Percentiles rank a stretch among this genome's conserved stretches.
phyloP scores from a whole-genome alignment of 2,888 invertebrate species.

The Drosophila neotestacea region DNA sequence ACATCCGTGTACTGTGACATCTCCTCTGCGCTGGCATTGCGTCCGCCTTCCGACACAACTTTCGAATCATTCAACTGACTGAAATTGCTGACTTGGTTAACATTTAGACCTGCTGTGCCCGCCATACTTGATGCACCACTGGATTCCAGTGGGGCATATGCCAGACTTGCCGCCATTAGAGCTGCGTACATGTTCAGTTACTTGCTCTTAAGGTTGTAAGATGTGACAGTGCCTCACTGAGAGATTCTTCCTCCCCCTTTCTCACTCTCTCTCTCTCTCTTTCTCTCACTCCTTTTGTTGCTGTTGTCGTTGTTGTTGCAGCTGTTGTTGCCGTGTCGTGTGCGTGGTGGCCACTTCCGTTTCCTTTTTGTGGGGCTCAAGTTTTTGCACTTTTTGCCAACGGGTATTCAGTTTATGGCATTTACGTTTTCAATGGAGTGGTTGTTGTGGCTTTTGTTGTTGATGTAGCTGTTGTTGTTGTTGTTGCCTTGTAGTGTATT shows the following conservation, averaged over 20 bases:
- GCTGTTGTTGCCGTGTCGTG: slow-evolving; percentile 18
- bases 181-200: slow-evolving; percentile 53
- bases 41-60: slow-evolving; percentile 2
- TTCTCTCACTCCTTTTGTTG: background rate
- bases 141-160: slow-evolving; percentile 57
- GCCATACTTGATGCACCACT: slow-evolving; percentile 15
- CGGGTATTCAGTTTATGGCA: slow-evolving; percentile 48
- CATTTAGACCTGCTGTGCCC: slow-evolving; percentile 20
- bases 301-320: slow-evolving; percentile 6
- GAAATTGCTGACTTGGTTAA: slow-evolving; percentile 48
- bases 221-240: slow-evolving; percentile 7
- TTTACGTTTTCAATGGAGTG: slow-evolving; percentile 40
- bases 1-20: slow-evolving; percentile 87
- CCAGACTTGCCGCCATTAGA: slow-evolving; percentile 65
- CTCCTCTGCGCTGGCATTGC: slow-evolving; percentile 51
- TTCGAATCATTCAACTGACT: slow-evolving; percentile 24
- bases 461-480: slow-evolving; percentile 28
- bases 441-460: slow-evolving; percentile 2
- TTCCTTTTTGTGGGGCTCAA: slow-evolving; percentile 34
- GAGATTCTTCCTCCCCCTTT: slow-evolving; percentile 3
- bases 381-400: slow-evolving; percentile 29
- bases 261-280: background rate
- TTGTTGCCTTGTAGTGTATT: slow-evolving; percentile 12
- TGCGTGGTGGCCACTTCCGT: slow-evolving; percentile 46
- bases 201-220: slow-evolving; percentile 2